These are phyloP conservation scores for Eudemis profundana DNA, from an alignment of 2,888 invertebrate genomes.

Conservation along the genomic window DNA sequence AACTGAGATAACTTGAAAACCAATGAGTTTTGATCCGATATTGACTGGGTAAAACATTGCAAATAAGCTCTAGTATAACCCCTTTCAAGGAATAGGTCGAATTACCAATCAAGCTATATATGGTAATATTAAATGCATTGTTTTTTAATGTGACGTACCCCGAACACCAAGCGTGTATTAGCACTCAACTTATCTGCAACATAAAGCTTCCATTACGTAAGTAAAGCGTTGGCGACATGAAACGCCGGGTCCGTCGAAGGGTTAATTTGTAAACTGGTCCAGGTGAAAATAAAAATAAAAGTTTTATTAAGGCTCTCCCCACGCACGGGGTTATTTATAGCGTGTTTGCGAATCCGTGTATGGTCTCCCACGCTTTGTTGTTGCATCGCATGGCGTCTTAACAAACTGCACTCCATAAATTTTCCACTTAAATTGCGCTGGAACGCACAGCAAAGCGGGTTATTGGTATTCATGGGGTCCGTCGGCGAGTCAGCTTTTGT, in stretches of 20 bases:
- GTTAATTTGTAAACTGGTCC: conserved; percentile 29
- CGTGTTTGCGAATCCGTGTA: conserved; percentile 35
- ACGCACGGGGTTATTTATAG: conserved; percentile 41
- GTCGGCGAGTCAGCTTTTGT: conserved; percentile 17
- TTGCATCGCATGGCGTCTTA: conserved; percentile 27
- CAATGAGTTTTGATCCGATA: too few species aligned
- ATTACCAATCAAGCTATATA: too few species aligned
- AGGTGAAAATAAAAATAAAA: conserved; percentile 30
- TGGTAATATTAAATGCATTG: too few species aligned
- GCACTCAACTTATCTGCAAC: too few species aligned
- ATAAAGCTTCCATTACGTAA: too few species aligned
- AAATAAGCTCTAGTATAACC: too few species aligned
- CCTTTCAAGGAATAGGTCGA: too few species aligned
- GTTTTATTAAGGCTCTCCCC: conserved; percentile 38
- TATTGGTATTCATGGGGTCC: conserved; percentile 37
- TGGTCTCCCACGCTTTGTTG: conserved; percentile 35
- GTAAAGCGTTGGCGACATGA: not conserved
- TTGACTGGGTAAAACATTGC: too few species aligned
- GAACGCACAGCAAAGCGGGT: conserved; percentile 27
- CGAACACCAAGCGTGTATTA: too few species aligned
- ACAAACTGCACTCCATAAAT: conserved; percentile 42
- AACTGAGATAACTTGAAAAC: too few species aligned
- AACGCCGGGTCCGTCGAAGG: not conserved
- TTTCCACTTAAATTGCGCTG: conserved; percentile 37
- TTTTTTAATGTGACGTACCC: too few species aligned